Base-by-base conservation (phyloP, 2,888 invertebrate species). In the Danaus chrysippus region DNA sequence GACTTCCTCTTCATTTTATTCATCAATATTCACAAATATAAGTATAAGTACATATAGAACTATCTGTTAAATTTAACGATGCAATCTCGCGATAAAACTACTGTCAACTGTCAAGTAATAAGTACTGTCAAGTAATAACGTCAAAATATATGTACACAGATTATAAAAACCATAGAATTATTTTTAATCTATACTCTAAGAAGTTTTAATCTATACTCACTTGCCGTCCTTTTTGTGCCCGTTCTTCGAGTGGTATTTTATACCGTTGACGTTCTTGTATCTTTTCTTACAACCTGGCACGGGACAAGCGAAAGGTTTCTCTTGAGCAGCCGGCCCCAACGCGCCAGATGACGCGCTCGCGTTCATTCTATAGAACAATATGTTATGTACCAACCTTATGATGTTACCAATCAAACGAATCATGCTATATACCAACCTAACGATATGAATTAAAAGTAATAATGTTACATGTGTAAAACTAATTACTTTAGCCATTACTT, bases 231-330 rank as follows among this genome's bases (percentile, higher is more conserved):
- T 95, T 85, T 96, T 95, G 83, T 97, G 96, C 10, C 96, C 96
- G 82, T 96, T 96, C 84, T 96, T 95, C 53, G 95, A 95, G 86
- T 97, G 96, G 83, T 97, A 96, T 79, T 96, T 96, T 76, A 96
- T 96, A 62, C 96, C 96, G 83, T 96, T 96, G 62, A 96, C 94
- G 81, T 96, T 97, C 84, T 96, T 96, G 86, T 97, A 97, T 52
- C 95, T 92, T 79, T 97, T 97, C 84, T 95, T 95, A 86, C 96
- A 97, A 55, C 96, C 96, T 57, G 96, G 96, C 64, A 96, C 95
- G 1, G 96, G 96, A 81, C 97, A 97, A 9, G 94, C 95, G 85
- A 95, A 96, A 1, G 96, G 96, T 81, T 96, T 96, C 79, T 96
- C 95, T 69, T 92, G 83, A 65, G 91, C 92, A 56, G 91, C 92